Percentiles rank a stretch among this genome's conserved stretches.
Conservation (phyloP, 35 echinoderm and acorn worm species). For the Patiria miniata region DNA sequence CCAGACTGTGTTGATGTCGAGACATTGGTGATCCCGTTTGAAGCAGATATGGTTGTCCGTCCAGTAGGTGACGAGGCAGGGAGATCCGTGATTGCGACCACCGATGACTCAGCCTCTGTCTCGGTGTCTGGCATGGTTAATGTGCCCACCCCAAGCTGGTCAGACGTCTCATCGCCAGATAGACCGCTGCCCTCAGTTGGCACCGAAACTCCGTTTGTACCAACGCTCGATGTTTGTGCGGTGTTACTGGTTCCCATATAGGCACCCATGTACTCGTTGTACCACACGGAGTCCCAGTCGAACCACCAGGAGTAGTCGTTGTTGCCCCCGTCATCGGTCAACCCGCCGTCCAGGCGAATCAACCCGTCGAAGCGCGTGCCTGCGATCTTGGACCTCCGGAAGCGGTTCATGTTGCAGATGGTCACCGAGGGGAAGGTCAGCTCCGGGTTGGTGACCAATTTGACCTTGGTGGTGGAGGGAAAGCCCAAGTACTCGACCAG, state of each 20-base stretch:
- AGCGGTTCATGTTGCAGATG: constrained; percentile 87
- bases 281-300: constrained; percentile 64
- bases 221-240: background rate
- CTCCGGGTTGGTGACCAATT: constrained; percentile 57
- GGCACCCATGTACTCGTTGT: constrained; percentile 34
- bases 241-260: background rate
- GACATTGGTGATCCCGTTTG: too few relatives aligned
- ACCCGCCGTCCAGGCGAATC: constrained; percentile 70
- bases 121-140: too few relatives aligned
- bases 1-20: too few relatives aligned
- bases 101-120: too few relatives aligned
- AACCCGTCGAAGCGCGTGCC: constrained; percentile 75
- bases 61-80: too few relatives aligned
- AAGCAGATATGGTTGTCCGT: too few relatives aligned
- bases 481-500: constrained; percentile 43
- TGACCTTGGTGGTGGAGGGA: constrained; percentile 63
- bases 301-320: constrained; percentile 63
- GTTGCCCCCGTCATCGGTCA: constrained; percentile 21
- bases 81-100: too few relatives aligned
- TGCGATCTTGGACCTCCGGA: constrained; percentile 59
- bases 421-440: constrained; percentile 80
- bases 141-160: too few relatives aligned
- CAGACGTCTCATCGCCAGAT: too few relatives aligned
- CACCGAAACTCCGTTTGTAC: too few relatives aligned
- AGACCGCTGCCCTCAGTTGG: too few relatives aligned